Evolutionary conservation across 2,888 invertebrate genomes (phyloP), one percentile per base, ranked within the genome.

Genomic region (Hoplodrina ambigua): DNA sequence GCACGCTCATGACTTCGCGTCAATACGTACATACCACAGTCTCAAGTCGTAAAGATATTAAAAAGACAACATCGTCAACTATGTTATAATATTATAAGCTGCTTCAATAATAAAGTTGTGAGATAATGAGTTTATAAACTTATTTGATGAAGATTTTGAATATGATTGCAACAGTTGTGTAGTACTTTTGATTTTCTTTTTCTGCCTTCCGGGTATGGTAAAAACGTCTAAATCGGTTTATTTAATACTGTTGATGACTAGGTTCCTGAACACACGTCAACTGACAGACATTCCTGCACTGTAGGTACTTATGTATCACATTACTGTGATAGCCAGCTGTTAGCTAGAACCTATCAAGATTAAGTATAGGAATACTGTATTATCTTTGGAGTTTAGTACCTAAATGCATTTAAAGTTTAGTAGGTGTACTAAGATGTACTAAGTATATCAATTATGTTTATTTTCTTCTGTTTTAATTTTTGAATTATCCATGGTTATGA

Each of bases 21-120:
- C 63, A 55, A 49, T 58, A 72, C 46, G 50, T 30, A 57, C 50
- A 11, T 50, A 37, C 8, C 25, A 46, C 33, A 50, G 33, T 56
- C 17, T 56, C 19, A 65, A 44, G 33, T 72, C 44, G 19, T 79
- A 79, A 79, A 79, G 17, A 33, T 50, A 77, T 75, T 66, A 57
- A 57, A 75, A 17, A 44, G 41, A 57, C 59, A 41, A 6, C 63
- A 41, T 63, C 10, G 25, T 46, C 15, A 41, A 33, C 62, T 71
- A 10, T 55, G n/a, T 56, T 37, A 53, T 61, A 50, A 73, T 57
- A 41, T 65, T 44, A 44, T 58, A 69, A 58, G 59, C 49, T 58
- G 59, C 11, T 25, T 54, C 33, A 49, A 65, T 50, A 49, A 53
- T 37, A 65, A 37, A 53, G n/a, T 41, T 33, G n/a, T 75, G n/a